Evolutionary conservation across 2,113 vertebrate species (phyloP).

Genomic region (Erythrocercus mccallii): DNA sequence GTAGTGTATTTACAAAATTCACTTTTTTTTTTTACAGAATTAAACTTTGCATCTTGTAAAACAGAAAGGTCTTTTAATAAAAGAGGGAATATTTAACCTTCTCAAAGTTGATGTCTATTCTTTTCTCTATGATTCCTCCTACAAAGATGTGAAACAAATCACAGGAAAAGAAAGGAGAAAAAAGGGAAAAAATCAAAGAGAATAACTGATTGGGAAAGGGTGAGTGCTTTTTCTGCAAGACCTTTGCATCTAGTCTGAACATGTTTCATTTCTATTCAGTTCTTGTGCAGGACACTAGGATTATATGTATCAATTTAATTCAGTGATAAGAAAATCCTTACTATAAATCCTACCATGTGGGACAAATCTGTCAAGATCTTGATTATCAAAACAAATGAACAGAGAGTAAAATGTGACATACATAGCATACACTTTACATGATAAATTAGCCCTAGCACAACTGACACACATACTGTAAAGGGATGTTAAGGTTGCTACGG

Average conservation of each 20-base stretch:
- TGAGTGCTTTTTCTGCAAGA: background rate
- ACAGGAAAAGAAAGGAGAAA: background rate
- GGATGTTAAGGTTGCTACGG: slow-evolving; percentile 69
- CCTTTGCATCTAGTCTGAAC: slow-evolving; percentile 4
- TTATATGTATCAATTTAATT: slow-evolving; percentile 57
- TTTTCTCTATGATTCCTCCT: background rate
- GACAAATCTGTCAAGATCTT: slow-evolving; percentile 74
- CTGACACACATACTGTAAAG: slow-evolving; percentile 51
- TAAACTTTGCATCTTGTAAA: background rate
- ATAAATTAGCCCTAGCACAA: slow-evolving; percentile 67
- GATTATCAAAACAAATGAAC: slow-evolving; percentile 77
- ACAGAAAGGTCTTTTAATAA: background rate
- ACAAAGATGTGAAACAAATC: background rate
- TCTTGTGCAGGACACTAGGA: slow-evolving; percentile 39
- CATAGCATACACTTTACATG: slow-evolving; percentile 60
- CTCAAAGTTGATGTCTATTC: background rate
- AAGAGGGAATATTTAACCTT: slow-evolving; percentile 16
- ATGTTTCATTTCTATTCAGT: slow-evolving; percentile 63
- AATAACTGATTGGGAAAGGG: background rate
- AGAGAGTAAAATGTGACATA: slow-evolving; percentile 68
- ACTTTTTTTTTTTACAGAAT: background rate
- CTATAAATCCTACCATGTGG: slow-evolving; percentile 70
- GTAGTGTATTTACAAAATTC: background rate
- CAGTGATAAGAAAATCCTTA: slow-evolving; percentile 69
- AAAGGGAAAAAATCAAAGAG: background rate